A percentile compares a stretch with the other conserved stretches of the same genome.
Evolutionary conservation across 2,113 vertebrate genomes (phyloP).

Genomic region (Elephantulus edwardii): DNA sequence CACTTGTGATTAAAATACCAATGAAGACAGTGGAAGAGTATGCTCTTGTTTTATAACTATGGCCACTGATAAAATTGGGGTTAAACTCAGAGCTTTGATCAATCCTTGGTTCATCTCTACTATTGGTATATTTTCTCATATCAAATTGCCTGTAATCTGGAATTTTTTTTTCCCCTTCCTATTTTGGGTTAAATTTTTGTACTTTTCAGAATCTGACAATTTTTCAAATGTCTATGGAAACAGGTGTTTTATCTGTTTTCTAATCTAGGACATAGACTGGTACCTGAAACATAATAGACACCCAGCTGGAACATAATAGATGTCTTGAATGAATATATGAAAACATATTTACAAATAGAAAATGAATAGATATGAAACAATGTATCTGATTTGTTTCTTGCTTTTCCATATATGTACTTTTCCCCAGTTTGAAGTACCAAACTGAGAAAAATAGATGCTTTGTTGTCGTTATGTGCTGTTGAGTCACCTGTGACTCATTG

Average conservation of each 20-base stretch:
- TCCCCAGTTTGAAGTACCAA: not conserved
- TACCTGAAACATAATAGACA: not conserved
- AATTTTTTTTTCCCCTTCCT: not conserved
- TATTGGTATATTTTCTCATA: not conserved
- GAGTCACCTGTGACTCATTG: no score
- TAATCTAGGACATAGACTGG: not conserved
- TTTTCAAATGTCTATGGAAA: not conserved
- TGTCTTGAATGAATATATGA: not conserved
- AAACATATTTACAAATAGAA: not conserved
- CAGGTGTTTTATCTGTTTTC: not conserved
- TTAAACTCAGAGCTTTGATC: not conserved
- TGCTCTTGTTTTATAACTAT: not conserved
- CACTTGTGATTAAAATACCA: not conserved
- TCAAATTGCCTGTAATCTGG: not conserved
- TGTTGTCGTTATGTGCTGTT: no score
- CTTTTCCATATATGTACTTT: not conserved
- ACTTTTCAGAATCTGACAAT: constrained; percentile 14
- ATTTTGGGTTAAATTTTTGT: constrained; percentile 10
- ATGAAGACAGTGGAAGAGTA: not conserved
- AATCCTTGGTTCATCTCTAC: not conserved
- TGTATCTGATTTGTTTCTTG: constrained; percentile 15
- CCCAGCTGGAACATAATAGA: no score
- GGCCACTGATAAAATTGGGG: not conserved
- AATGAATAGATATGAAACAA: not conserved
- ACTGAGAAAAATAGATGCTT: no score